These are phyloP conservation scores for Saturnia pavonia DNA, from an alignment of 2,888 invertebrate species.

Conservation along the genomic window DNA sequence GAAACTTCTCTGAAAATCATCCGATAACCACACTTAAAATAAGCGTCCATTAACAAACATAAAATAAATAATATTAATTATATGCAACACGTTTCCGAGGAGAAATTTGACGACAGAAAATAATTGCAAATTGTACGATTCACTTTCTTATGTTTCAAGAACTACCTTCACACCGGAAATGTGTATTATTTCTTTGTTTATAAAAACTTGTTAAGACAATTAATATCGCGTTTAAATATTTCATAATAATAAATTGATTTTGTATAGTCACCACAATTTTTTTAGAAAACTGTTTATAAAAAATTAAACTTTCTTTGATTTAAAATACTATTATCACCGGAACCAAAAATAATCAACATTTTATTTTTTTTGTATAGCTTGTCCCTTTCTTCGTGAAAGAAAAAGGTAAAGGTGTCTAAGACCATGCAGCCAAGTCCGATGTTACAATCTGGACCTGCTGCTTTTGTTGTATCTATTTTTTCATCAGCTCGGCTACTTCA, in stretches of 20 bases:
- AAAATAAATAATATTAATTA: constrained; percentile 66
- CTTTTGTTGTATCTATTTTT: too few species aligned
- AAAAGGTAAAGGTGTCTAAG: too few species aligned
- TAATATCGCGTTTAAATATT: constrained; percentile 46
- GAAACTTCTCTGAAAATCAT: constrained; percentile 54
- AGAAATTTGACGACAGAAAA: constrained; percentile 78
- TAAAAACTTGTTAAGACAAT: neutral
- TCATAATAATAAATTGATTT: constrained; percentile 58
- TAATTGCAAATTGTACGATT: constrained; percentile 71
- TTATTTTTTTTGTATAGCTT: too few species aligned
- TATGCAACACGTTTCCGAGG: constrained; percentile 67
- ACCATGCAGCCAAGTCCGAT: too few species aligned
- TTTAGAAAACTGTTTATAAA: constrained; percentile 31
- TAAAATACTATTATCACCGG: constrained; percentile 40
- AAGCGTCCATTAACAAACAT: constrained; percentile 57
- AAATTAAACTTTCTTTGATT: constrained; percentile 35
- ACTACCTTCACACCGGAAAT: constrained; percentile 79
- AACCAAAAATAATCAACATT: constrained; percentile 29
- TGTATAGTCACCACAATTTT: constrained; percentile 38
- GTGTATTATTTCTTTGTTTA: constrained; percentile 60
- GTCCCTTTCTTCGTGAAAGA: too few species aligned
- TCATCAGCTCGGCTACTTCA: too few species aligned
- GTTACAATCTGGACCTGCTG: too few species aligned
- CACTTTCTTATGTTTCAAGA: constrained; percentile 79
- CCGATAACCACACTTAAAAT: constrained; percentile 53